These are phyloP conservation scores for Hypomecis atomaria DNA, from an alignment of 2,888 invertebrate genomes.

Conservation along the genomic window DNA sequence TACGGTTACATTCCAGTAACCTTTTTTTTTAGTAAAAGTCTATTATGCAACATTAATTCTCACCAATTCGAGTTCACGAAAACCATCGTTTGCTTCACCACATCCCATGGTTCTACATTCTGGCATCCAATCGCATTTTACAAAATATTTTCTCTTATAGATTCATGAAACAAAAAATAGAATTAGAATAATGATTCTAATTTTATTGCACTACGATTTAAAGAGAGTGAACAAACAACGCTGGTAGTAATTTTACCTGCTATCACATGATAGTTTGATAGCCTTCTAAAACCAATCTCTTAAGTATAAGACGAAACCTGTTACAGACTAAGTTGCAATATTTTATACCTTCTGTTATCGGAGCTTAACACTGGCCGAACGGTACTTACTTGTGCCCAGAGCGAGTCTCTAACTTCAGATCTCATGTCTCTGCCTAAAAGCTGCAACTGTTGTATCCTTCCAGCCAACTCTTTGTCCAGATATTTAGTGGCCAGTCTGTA, in stretches of 20 bases:
- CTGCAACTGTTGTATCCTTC: conserved; percentile 94
- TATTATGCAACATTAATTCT: not conserved
- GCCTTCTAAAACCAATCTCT: not conserved
- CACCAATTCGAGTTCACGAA: conserved; percentile 12
- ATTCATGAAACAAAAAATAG: conserved; percentile 13
- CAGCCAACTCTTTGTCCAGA: conserved; percentile 92
- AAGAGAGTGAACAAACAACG: too few relatives aligned
- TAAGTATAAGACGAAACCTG: not conserved
- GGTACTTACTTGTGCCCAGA: conserved; percentile 87
- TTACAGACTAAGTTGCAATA: not conserved
- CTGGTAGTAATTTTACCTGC: too few relatives aligned
- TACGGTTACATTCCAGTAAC: too few relatives aligned
- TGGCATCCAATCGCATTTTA: conserved; percentile 7
- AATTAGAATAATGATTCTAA: not conserved
- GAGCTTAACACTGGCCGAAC: not conserved
- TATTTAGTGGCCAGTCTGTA: conserved; percentile 92
- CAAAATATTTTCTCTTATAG: conserved; percentile 11
- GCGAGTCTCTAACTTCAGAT: conserved; percentile 90
- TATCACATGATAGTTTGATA: not conserved
- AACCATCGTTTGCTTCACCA: not conserved
- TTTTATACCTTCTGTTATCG: not conserved
- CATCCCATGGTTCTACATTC: conserved; percentile 4
- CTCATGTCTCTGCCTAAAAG: conserved; percentile 92
- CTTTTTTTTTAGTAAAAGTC: not conserved
- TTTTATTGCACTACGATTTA: not conserved